Percentiles rank a stretch among this genome's conserved stretches.
Conservation (phyloP, 2,113 vertebrate species). For the Ahaetulla prasina region DNA sequence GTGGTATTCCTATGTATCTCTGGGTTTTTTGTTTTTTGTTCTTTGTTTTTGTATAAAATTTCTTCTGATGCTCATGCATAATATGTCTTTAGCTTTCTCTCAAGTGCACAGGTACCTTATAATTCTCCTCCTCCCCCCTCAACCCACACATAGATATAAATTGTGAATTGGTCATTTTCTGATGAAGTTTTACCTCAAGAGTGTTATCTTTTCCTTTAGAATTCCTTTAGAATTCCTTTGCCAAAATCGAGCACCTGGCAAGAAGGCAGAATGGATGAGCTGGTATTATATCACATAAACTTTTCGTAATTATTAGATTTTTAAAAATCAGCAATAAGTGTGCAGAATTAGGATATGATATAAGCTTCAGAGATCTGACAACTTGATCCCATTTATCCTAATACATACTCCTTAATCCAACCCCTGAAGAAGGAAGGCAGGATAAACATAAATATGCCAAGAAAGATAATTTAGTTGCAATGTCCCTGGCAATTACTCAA, state of each 20-base stretch:
- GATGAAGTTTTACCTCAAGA: neutral
- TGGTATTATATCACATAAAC: neutral
- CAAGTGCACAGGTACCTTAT: neutral
- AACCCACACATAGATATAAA: neutral
- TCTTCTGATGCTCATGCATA: neutral
- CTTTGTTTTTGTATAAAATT: neutral
- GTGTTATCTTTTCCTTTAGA: neutral
- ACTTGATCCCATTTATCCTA: neutral
- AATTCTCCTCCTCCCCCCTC: neutral
- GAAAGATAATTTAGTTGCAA: neutral
- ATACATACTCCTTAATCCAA: neutral
- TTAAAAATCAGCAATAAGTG: neutral
- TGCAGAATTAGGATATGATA: neutral
- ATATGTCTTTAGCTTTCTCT: neutral
- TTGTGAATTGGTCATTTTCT: neutral
- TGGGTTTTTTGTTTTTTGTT: neutral
- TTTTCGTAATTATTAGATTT: neutral
- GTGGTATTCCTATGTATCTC: neutral
- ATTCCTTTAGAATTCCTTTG: neutral
- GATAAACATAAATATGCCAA: neutral
- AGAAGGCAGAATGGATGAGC: neutral
- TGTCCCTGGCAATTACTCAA: neutral
- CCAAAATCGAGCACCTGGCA: neutral
- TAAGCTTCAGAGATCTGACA: neutral
- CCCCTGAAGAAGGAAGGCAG: neutral